A percentile compares a stretch with the other conserved stretches of the same genome.
Evolutionary conservation across 2,888 invertebrate genomes (phyloP).

Genomic region (Diarsia mendica): DNA sequence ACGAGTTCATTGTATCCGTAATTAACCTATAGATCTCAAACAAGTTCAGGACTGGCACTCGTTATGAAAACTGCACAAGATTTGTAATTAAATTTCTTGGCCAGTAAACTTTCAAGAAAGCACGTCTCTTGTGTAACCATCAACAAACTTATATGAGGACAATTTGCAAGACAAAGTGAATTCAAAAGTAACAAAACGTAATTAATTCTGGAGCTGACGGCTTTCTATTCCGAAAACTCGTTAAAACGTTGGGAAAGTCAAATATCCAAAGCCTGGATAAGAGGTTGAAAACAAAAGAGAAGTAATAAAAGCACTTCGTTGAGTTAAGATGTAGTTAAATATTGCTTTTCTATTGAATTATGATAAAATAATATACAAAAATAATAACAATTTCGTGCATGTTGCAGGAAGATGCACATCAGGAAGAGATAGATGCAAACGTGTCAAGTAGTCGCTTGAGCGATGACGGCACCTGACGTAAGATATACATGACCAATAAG

Average conservation of each 20-base stretch:
- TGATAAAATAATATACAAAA: constrained; percentile 34
- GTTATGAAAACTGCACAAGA: constrained; percentile 26
- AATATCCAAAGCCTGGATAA: constrained; percentile 1
- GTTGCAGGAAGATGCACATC: constrained; percentile 42
- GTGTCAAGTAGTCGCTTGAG: constrained; percentile 52
- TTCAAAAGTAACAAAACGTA: constrained; percentile 1
- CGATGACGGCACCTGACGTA: constrained; percentile 59
- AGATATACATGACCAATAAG: constrained; percentile 54
- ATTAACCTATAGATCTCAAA: constrained; percentile 59
- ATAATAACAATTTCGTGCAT: constrained; percentile 40
- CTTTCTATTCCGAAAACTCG: constrained; percentile 12
- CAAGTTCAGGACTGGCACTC: constrained; percentile 45
- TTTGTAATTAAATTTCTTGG: constrained; percentile 37
- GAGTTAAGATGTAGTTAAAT: too few species aligned
- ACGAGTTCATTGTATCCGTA: constrained; percentile 51
- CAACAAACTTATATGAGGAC: constrained; percentile 4
- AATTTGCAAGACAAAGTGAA: constrained; percentile 31
- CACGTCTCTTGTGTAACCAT: constrained; percentile 20
- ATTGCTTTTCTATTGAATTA: not conserved
- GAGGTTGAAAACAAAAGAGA: not conserved
- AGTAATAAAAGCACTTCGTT: not conserved
- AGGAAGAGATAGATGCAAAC: constrained; percentile 61
- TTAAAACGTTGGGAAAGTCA: constrained; percentile 12
- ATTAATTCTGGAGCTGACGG: constrained; percentile 15
- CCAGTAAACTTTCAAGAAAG: constrained; percentile 34